Conservation (phyloP, 2,888 invertebrate species). For the Leptinotarsa peninsularis region DNA sequence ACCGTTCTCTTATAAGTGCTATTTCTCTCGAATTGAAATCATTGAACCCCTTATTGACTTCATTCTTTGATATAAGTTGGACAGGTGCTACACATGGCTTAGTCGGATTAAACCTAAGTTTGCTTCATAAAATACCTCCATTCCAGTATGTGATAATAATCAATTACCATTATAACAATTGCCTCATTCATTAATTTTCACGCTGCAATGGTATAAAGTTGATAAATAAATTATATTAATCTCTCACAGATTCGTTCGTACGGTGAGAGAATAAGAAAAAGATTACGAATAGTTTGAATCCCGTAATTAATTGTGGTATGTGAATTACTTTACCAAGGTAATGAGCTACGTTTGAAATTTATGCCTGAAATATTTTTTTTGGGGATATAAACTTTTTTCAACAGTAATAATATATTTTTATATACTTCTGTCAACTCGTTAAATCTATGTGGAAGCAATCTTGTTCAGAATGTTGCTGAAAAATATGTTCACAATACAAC, state of each 20-base stretch:
- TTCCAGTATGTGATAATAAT: background rate
- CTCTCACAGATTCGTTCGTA: background rate
- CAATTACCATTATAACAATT: conserved; percentile 1
- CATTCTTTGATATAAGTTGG: background rate
- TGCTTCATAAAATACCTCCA: background rate
- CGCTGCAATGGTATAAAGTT: background rate
- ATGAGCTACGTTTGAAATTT: too few relatives aligned
- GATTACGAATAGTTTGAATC: background rate
- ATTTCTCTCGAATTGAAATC: too few relatives aligned
- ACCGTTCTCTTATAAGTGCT: too few relatives aligned
- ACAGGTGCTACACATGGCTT: background rate
- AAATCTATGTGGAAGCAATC: too few relatives aligned
- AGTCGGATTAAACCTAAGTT: background rate
- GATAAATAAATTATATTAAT: conserved; percentile 6
- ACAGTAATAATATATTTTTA: too few relatives aligned
- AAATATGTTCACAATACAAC: too few relatives aligned
- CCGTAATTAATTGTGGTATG: background rate
- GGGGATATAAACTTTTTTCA: too few relatives aligned
- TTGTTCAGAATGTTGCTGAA: too few relatives aligned
- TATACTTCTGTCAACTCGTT: too few relatives aligned
- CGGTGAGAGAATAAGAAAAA: background rate
- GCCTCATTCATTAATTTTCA: background rate
- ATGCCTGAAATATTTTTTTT: too few relatives aligned
- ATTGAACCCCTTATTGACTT: background rate
- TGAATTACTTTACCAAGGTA: background rate